phyloP scores from a whole-genome alignment of 2,888 invertebrate species.

The Rugalucina vietnamica region DNA sequence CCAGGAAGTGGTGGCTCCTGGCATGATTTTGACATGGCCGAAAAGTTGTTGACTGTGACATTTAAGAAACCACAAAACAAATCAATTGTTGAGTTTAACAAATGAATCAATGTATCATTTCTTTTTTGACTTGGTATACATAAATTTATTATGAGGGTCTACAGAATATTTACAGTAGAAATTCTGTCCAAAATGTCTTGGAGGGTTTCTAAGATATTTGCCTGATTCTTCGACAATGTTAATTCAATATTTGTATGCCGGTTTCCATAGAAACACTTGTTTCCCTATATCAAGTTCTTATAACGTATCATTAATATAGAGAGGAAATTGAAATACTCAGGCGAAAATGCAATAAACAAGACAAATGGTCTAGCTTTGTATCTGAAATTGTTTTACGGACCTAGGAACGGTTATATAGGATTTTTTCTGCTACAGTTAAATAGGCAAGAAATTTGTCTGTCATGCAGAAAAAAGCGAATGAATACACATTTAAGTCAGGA shows the following conservation, averaged over 20 bases:
- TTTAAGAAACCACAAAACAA: too few relatives aligned
- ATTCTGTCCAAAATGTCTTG: background rate
- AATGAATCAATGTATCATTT: too few relatives aligned
- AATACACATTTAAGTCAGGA: too few relatives aligned
- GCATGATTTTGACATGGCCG: too few relatives aligned
- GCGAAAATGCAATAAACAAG: background rate
- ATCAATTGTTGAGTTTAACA: too few relatives aligned
- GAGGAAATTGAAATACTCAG: background rate
- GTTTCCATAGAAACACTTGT: background rate
- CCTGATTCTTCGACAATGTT: background rate
- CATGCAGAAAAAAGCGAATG: too few relatives aligned
- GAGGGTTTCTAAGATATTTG: background rate
- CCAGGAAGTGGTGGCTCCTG: too few relatives aligned
- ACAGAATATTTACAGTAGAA: too few relatives aligned
- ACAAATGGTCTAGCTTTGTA: background rate
- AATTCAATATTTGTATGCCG: background rate
- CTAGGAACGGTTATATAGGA: background rate
- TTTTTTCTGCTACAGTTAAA: background rate
- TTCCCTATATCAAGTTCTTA: background rate
- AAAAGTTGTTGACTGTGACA: too few relatives aligned
- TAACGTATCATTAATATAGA: background rate
- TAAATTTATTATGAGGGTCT: too few relatives aligned
- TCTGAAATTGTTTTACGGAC: background rate
- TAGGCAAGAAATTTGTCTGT: background rate
- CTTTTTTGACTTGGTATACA: too few relatives aligned